Evolutionary conservation across 2,888 invertebrate species (phyloP).

Genomic region (Villa cingulata): DNA sequence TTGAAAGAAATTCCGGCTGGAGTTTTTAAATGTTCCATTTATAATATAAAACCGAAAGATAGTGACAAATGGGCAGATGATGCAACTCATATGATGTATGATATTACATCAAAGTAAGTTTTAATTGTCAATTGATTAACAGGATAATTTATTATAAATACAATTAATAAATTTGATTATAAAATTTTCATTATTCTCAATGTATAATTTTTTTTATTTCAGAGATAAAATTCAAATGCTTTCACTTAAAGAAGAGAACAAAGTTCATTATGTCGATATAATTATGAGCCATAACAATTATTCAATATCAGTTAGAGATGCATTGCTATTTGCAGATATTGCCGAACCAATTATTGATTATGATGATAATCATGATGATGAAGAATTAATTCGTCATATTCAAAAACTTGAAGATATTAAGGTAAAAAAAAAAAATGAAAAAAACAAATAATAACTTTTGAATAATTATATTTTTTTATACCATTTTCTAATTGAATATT

Average conservation of each 20-base stretch:
- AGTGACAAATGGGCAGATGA: slow-evolving; percentile 40
- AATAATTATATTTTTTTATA: background rate
- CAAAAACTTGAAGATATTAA: background rate
- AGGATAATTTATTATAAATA: too few species aligned
- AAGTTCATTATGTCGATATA: slow-evolving; percentile 35
- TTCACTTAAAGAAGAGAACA: slow-evolving; percentile 18
- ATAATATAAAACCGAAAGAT: slow-evolving; percentile 41
- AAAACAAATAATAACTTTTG: background rate
- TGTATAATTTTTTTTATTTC: background rate
- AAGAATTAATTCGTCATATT: background rate
- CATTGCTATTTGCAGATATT: slow-evolving; percentile 31
- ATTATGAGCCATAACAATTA: slow-evolving; percentile 23
- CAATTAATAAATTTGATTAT: too few species aligned
- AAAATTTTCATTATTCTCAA: too few species aligned
- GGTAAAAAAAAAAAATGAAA: too few species aligned
- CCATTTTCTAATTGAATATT: background rate
- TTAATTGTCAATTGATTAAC: background rate
- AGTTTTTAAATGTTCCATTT: slow-evolving; percentile 45
- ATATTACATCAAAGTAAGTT: slow-evolving; percentile 45
- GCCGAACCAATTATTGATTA: slow-evolving; percentile 16
- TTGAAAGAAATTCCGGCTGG: slow-evolving; percentile 38
- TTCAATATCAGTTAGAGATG: slow-evolving; percentile 33
- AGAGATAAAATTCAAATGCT: slow-evolving; percentile 22
- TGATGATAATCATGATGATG: slow-evolving; percentile 13
- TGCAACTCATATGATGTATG: slow-evolving; percentile 42